These are phyloP conservation scores for Hydractinia echinata DNA, from an alignment of 30 jellyfish, hydroid and myxozoan species.

Conservation along the genomic window DNA sequence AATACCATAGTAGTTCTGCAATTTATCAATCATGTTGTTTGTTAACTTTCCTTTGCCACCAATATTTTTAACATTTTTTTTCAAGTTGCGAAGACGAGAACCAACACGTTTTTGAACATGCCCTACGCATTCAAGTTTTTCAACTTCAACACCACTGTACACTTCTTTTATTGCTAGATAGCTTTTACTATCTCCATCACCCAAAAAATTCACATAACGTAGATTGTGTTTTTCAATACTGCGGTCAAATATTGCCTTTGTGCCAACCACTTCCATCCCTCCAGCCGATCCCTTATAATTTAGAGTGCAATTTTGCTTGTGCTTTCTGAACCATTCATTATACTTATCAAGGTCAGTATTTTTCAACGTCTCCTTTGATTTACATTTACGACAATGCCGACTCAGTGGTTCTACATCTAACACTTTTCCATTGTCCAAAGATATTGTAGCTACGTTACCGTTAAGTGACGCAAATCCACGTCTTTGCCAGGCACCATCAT, in stretches of 20 bases:
- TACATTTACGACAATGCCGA: conserved; percentile 8
- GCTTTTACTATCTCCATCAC: conserved; percentile 43
- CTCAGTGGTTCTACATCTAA: conserved; percentile 19
- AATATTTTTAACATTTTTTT: conserved; percentile 16
- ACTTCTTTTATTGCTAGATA: conserved; percentile 8
- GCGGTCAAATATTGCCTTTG: conserved; percentile 9
- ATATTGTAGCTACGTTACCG: conserved; percentile 15
- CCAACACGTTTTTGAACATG: conserved; percentile 53
- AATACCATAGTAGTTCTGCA: conserved; percentile 45
- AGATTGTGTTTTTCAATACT: conserved; percentile 16
- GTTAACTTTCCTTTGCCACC: conserved; percentile 47
- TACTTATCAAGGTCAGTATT: not conserved
- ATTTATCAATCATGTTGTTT: conserved; percentile 25
- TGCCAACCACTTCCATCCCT: conserved; percentile 26
- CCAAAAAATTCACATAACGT: conserved; percentile 24
- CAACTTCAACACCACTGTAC: conserved; percentile 20
- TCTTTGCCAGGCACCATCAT: not conserved
- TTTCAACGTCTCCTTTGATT: not conserved
- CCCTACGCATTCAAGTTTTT: conserved; percentile 41
- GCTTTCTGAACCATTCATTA: not conserved
- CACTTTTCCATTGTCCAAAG: not conserved
- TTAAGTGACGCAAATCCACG: conserved; percentile 14
- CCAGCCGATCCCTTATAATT: conserved; percentile 37
- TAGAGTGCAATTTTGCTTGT: conserved; percentile 14
- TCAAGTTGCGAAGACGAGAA: conserved; percentile 22